Base-by-base conservation (phyloP, 2,797 vertebrate species). In the Masticophis lateralis region DNA sequence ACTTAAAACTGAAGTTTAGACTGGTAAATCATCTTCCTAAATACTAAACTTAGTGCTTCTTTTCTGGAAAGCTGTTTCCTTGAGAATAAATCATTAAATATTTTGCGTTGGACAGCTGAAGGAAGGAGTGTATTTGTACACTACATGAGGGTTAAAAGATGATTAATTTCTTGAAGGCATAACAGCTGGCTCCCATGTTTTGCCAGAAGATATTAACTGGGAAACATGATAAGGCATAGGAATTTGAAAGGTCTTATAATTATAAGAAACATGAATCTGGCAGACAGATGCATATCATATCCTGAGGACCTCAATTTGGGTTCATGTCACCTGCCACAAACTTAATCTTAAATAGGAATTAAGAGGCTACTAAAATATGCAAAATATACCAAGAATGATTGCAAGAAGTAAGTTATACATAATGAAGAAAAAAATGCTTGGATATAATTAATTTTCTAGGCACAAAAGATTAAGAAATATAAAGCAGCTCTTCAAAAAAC, bases 161-260 rank as follows among this genome's bases (percentile, higher is more conserved):
- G 91, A 96, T 96, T 97, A 95, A 97, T 95, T 97, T 96, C 95
- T 74, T 96, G 91, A 96, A 95, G 57, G 95, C 53, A 91, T 92
- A 96, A 91, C 96, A 97, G 92, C 96, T 97, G 94, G 88, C 91
- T 94, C 91, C 95, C 95, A 90, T 14, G 22, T 94, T 96, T 95
- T 95, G 93, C 91, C 74, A 86, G 79, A 94, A 95, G n/a, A 92
- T 95, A 86, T 95, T 96, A 95, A 94, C 95, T 97, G 96, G 94
- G 93, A 97, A 97, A 95, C 94, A 95, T 13, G 96, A 97, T 93
- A 94, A 90, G 96, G 66, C 51, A 93, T 90, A 93, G 88, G 91
- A 97, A 97, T 92, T 94, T 91, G 87, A 95, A 95, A 94, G 95
- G 89, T 56, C 88, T 94, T 88, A 22, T 11, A 86, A 47, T 66